phyloP scores from a whole-genome alignment of 2,888 invertebrate genomes.

The Hyalella azteca region DNA sequence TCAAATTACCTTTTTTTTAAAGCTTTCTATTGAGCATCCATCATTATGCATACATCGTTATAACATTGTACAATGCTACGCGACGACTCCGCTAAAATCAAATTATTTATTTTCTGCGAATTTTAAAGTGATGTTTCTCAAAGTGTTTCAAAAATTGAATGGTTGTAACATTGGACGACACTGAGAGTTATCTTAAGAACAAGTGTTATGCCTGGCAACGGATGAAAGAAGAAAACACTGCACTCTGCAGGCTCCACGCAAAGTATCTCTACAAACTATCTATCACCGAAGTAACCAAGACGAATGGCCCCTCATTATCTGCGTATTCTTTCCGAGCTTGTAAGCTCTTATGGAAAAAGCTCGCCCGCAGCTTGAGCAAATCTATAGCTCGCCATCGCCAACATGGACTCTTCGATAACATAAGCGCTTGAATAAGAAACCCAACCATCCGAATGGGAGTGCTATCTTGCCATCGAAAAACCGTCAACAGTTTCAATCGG shows the following conservation, averaged over 20 bases:
- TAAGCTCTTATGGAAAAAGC: constrained; percentile 34
- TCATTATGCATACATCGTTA: too few relatives aligned
- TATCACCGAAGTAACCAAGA: constrained; percentile 33
- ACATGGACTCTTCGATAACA: constrained; percentile 19
- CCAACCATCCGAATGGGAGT: constrained; percentile 33
- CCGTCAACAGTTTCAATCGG: constrained; percentile 37
- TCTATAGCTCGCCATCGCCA: constrained; percentile 20
- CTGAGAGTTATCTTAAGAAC: too few relatives aligned
- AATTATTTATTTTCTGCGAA: too few relatives aligned
- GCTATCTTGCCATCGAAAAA: constrained; percentile 30
- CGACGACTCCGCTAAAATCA: too few relatives aligned
- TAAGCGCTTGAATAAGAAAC: constrained; percentile 34
- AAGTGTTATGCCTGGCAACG: too few relatives aligned
- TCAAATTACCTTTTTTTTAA: too few relatives aligned
- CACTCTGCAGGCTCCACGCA: not conserved
- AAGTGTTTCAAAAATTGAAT: too few relatives aligned
- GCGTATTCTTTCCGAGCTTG: constrained; percentile 29
- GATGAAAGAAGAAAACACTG: too few relatives aligned
- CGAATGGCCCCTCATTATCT: constrained; percentile 17
- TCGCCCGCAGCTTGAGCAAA: constrained; percentile 21
- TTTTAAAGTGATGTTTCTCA: too few relatives aligned
- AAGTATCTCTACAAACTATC: constrained; percentile 35
- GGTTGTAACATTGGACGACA: too few relatives aligned
- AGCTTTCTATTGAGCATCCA: too few relatives aligned
- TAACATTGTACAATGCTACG: too few relatives aligned